Evolutionary conservation across 2,797 vertebrate genomes (phyloP).

Genomic region (Notamacropus eugenii): DNA sequence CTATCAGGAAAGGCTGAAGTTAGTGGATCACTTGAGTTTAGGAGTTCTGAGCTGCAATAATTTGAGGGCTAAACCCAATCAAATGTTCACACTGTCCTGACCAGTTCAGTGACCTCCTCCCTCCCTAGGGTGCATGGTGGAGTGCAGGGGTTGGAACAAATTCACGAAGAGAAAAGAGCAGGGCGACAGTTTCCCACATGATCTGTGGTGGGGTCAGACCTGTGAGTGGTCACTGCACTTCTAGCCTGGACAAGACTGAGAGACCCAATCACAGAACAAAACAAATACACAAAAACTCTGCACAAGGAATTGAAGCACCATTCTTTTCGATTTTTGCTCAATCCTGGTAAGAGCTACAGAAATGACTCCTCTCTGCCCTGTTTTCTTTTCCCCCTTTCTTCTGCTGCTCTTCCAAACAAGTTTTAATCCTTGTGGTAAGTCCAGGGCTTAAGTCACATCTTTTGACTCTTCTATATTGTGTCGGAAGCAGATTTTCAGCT

Average conservation of each 20-base stretch:
- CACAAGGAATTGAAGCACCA: not conserved
- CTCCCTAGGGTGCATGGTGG: not conserved
- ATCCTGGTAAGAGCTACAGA: not conserved
- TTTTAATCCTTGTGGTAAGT: not conserved
- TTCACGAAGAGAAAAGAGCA: not conserved
- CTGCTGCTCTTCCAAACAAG: not conserved
- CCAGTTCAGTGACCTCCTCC: not conserved
- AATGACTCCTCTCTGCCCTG: accelerated
- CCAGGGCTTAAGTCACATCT: not conserved
- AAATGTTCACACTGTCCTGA: not conserved
- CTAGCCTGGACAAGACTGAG: not conserved
- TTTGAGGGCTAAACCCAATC: not conserved
- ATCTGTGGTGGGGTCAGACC: not conserved
- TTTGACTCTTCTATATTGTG: not conserved
- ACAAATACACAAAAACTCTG: not conserved
- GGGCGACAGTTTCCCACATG: not conserved
- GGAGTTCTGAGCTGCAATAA: not conserved
- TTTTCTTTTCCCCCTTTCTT: not conserved
- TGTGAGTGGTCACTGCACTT: not conserved
- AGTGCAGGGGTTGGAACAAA: not conserved
- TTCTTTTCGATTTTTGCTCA: not conserved
- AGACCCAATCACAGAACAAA: not conserved
- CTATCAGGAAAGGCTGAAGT: not conserved
- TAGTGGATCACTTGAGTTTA: not conserved
- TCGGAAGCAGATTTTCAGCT: not conserved